Percentiles rank a stretch among this genome's conserved stretches.
Evolutionary conservation across 2,113 vertebrate species (phyloP).

Genomic region (Clarias magur): DNA sequence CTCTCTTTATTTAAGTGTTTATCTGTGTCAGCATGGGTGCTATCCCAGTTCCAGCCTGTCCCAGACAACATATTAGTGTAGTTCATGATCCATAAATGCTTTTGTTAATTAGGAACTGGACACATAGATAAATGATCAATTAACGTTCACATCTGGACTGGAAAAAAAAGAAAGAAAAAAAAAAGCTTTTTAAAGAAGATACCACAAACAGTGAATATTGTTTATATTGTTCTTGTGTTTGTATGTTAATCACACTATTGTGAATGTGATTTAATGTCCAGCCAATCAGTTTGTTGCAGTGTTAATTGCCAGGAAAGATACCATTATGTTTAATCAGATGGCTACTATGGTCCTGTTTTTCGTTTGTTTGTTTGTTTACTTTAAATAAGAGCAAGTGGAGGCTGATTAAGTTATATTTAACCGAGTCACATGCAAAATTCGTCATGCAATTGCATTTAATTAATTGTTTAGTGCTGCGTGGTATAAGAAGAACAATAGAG

Average conservation of each 20-base stretch:
- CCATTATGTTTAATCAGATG: neutral
- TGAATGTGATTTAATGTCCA: neutral
- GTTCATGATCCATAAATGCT: neutral
- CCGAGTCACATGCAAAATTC: neutral
- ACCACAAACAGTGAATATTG: neutral
- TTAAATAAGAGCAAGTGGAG: neutral
- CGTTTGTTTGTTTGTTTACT: neutral
- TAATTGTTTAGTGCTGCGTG: neutral
- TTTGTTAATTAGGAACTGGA: neutral
- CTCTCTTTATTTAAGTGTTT: slow-evolving; percentile 65
- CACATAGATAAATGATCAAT: neutral
- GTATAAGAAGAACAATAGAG: too few relatives aligned
- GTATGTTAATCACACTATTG: neutral
- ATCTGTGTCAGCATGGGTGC: slow-evolving; percentile 82
- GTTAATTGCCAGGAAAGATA: neutral
- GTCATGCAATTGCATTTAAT: neutral
- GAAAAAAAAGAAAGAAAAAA: neutral
- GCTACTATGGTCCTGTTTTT: neutral
- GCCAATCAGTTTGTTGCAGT: neutral
- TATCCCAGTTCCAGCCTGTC: slow-evolving; percentile 57
- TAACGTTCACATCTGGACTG: neutral
- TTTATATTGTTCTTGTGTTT: neutral
- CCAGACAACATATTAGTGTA: slow-evolving; percentile 17
- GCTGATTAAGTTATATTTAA: neutral
- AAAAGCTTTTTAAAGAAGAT: neutral